Base-by-base conservation (phyloP, 2,113 vertebrate species). In the Pygoscelis antarcticus region DNA sequence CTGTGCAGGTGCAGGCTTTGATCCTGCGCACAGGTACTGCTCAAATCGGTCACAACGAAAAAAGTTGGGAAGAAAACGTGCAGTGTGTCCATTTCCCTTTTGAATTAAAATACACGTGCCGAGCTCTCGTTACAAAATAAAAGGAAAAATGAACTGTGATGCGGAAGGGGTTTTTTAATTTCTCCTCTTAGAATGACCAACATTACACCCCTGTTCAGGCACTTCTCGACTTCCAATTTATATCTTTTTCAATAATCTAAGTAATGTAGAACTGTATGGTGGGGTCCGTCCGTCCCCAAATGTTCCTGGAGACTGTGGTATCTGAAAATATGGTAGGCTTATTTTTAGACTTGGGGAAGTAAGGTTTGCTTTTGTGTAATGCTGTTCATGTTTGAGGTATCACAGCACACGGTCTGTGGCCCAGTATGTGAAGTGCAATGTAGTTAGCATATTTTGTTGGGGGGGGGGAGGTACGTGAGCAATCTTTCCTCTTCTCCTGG, bases 391-490 rank as follows among this genome's bases (percentile, higher is more conserved):
- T 40, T 32, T 2, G 69, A 72, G 88, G 75, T 54, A 57, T 40
- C 19, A 0, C 60, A 49, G 55, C 60, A 21, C 42, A 8, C 3
- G 22, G 22, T 7, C 75, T 42, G 49, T 6, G 17, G 52, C 32
- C 25, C 68, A 9, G 36, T 5, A 3, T n/a, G 81, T 21, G 81
- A 38, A 44, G 89, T 20, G 27, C 27, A 4, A 7, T 32, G 38
- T 38, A 32, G 25, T 71, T 69, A 10, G 20, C 23, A 15, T 20
- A 8, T 36, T 34, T 36, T 38, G 27, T 12, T 27, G 11, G 20
- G 1, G 0, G 0, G 40, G 40, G 44, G 44, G 44, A 12, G 66
- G 15, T 27, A 12, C 0, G 0, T 11, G 42, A 70, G 30, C 13
- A 5, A 18, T 27, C 23, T 58, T 58, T 26, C 38, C 17, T 54